A percentile compares a stretch with the other conserved stretches of the same genome.
These are phyloP conservation scores for Heteronetta atricapilla DNA, from an alignment of 2,113 vertebrate genomes.

Conservation along the genomic window DNA sequence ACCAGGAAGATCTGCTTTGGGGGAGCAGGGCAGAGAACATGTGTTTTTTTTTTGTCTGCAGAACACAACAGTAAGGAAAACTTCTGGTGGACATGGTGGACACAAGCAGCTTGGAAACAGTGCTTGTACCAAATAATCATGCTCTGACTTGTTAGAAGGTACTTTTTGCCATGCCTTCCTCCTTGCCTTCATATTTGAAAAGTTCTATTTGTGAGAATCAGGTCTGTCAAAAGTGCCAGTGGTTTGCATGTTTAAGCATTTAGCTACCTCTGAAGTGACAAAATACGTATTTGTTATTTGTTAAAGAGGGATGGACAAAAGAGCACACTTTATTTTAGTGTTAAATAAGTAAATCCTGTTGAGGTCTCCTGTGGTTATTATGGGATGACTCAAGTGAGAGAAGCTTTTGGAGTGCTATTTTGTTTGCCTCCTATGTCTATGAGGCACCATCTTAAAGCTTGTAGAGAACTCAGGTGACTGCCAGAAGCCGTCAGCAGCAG, in stretches of 20 bases:
- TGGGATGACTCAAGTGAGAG: background rate
- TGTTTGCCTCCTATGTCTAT: background rate
- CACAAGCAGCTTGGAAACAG: background rate
- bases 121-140: rapidly evolving
- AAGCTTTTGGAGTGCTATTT: background rate
- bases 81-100: background rate
- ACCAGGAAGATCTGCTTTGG: rapidly evolving
- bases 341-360: background rate
- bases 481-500: rapidly evolving
- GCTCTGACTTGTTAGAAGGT: background rate
- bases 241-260: background rate
- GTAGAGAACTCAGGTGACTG: background rate
- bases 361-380: background rate
- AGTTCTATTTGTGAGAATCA: background rate
- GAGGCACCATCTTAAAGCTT: background rate
- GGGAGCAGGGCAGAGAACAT: background rate
- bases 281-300: background rate
- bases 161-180: background rate
- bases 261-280: background rate
- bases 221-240: background rate
- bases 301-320: background rate
- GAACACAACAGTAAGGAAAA: background rate
- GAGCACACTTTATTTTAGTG: background rate
- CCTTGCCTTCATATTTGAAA: background rate
- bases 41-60: background rate